These are phyloP conservation scores for Myoxocephalus aenaeus DNA, from an alignment of 2,797 vertebrate species.

Conservation along the genomic window DNA sequence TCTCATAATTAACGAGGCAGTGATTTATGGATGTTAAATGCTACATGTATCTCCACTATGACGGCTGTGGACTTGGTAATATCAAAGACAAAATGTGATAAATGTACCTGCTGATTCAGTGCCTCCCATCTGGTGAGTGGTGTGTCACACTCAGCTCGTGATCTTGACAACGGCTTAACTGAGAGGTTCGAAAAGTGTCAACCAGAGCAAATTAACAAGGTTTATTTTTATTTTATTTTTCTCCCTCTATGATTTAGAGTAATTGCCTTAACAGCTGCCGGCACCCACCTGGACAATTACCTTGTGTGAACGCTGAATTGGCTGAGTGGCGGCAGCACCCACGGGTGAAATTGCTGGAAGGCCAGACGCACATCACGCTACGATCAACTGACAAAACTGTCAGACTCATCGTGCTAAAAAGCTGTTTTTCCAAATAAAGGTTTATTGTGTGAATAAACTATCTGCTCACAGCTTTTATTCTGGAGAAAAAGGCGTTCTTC, in stretches of 20 bases:
- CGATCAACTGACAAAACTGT: slow-evolving; percentile 21
- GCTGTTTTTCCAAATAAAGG: not conserved
- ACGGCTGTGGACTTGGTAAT: not conserved
- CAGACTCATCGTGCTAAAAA: slow-evolving; percentile 38
- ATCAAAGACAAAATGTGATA: not conserved
- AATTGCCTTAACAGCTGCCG: slow-evolving; percentile 19
- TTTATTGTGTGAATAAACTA: slow-evolving; percentile 6
- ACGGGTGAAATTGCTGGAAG: slow-evolving; percentile 42
- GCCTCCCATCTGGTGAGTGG: not conserved
- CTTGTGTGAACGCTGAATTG: slow-evolving; percentile 13
- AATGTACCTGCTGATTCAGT: slow-evolving; percentile 6
- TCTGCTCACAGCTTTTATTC: slow-evolving; percentile 16
- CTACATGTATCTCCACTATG: not conserved
- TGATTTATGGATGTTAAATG: slow-evolving; percentile 17
- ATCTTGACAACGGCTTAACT: not conserved
- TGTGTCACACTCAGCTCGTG: not conserved
- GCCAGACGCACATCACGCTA: slow-evolving; percentile 13
- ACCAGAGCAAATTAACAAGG: slow-evolving; percentile 38
- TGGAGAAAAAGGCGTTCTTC: not conserved
- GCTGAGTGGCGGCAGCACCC: slow-evolving; percentile 31
- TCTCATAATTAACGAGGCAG: not conserved
- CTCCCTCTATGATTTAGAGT: slow-evolving; percentile 6
- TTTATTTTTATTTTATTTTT: not conserved
- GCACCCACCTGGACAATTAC: slow-evolving; percentile 46
- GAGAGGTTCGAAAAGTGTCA: slow-evolving; percentile 24